Conservation (phyloP, 2,888 invertebrate species). For the Polyommatus icarus region DNA sequence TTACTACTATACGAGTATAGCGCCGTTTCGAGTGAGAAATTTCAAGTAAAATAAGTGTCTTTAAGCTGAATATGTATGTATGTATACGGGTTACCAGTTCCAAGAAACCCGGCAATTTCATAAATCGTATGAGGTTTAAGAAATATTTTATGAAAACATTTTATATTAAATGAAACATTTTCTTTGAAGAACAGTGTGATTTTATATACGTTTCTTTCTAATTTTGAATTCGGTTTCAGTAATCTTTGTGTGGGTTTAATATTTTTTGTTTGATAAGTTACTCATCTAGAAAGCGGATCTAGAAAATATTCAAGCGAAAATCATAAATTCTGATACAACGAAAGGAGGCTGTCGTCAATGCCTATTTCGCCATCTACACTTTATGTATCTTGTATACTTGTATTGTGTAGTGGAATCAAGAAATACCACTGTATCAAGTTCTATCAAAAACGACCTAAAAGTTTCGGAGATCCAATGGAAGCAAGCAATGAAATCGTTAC, state of each 20-base stretch:
- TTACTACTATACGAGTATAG: neutral
- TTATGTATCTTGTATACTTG: no score
- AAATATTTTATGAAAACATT: neutral
- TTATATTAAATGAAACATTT: neutral
- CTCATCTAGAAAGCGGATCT: no score
- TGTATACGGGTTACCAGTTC: neutral
- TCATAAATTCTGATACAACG: no score
- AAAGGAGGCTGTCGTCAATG: no score
- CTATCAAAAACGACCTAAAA: no score
- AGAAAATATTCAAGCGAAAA: no score
- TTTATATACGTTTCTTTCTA: neutral
- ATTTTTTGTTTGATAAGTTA: neutral
- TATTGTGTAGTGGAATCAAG: no score
- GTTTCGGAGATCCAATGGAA: no score
- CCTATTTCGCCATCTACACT: no score
- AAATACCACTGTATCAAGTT: no score
- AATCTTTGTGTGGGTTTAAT: neutral
- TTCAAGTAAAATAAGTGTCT: conserved; percentile 11
- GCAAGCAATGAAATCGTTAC: no score
- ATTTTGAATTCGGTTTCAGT: neutral
- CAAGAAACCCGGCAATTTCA: neutral
- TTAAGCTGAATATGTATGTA: neutral
- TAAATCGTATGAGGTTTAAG: neutral
- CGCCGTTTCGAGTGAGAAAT: neutral
- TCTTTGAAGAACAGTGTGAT: neutral